phyloP scores from a whole-genome alignment of 2,797 vertebrate genomes.

The Danio jaintianensis region DNA sequence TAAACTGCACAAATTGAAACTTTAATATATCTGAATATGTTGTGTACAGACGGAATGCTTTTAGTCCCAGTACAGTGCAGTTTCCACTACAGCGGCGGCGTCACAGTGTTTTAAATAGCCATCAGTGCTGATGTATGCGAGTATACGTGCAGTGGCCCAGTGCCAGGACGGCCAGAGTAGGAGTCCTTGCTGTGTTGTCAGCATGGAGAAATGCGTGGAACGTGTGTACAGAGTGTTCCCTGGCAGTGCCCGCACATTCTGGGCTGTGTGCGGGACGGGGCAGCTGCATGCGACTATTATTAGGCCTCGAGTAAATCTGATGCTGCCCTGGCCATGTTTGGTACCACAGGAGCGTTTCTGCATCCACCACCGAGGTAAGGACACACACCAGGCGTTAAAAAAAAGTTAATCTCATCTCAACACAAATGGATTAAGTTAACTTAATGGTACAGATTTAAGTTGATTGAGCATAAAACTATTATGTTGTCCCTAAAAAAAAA shows the following conservation, averaged over 20 bases:
- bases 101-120: constrained; percentile 19
- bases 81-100: not conserved
- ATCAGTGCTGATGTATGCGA: constrained; percentile 2
- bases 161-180: constrained; percentile 20
- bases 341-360: constrained; percentile 49
- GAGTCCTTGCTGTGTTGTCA: constrained; percentile 42
- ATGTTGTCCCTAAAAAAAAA: too few species aligned
- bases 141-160: constrained; percentile 9
- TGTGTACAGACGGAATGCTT: not conserved
- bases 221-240: constrained; percentile 59
- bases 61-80: not conserved
- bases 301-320: constrained; percentile 53
- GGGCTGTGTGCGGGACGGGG: constrained; percentile 44
- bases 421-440: too few species aligned
- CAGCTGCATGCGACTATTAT: constrained; percentile 58
- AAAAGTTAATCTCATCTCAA: too few species aligned
- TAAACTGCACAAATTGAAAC: not conserved
- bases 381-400: not conserved
- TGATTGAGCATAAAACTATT: too few species aligned
- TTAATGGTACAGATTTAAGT: too few species aligned
- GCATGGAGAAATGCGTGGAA: constrained; percentile 49
- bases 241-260: constrained; percentile 51
- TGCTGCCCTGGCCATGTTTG: constrained; percentile 64
- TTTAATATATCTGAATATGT: too few species aligned
- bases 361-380: not conserved